phyloP scores from a whole-genome alignment of 2,797 vertebrate genomes.

The Tadarida brasiliensis region DNA sequence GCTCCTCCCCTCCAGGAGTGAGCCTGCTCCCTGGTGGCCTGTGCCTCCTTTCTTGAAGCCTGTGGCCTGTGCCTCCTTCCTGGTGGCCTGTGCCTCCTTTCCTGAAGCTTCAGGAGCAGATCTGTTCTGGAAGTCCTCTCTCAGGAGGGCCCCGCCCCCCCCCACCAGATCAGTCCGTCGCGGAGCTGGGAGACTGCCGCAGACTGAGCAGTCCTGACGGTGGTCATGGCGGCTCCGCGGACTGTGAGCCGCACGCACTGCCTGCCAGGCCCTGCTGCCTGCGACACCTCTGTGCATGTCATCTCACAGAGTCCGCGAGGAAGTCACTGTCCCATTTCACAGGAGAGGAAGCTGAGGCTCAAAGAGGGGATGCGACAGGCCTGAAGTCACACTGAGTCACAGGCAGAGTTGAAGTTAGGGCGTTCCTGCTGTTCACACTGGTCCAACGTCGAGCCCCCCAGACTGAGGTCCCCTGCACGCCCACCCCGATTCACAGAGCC shows the following conservation, averaged over 20 bases:
- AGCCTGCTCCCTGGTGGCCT: background rate
- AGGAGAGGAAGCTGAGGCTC: background rate
- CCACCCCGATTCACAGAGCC: too few species aligned
- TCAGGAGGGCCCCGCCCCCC: background rate
- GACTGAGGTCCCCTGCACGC: background rate
- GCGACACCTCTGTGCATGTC: fast-evolving
- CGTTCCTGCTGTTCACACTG: background rate
- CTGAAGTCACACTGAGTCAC: background rate
- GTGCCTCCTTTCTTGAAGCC: background rate
- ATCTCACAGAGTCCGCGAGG: fast-evolving
- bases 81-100: background rate
- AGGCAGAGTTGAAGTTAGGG: background rate
- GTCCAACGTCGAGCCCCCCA: background rate
- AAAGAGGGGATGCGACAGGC: background rate
- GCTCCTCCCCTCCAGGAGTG: background rate
- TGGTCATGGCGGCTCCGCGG: fast-evolving
- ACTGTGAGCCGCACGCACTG: background rate
- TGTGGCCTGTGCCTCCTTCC: background rate
- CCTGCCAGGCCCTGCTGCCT: background rate
- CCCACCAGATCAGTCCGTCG: background rate
- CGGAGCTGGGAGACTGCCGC: background rate
- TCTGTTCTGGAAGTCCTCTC: background rate
- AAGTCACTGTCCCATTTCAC: background rate
- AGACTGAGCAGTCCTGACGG: fast-evolving
- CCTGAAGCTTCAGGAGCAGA: background rate